Conservation (phyloP, 1,140 invertebrate species). For the Lasioglossum baleicum region DNA sequence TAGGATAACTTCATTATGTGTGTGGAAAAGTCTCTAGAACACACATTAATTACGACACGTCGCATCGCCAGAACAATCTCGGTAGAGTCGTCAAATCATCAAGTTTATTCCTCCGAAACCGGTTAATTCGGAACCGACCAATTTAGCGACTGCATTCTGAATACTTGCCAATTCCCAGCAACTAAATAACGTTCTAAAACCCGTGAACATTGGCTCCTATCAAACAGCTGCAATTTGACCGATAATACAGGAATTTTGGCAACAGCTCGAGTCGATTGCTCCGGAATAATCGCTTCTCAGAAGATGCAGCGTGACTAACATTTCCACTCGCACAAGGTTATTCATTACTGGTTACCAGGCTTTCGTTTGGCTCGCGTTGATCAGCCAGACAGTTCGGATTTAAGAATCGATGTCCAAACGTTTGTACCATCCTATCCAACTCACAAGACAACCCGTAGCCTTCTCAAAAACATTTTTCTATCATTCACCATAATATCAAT, state of each 20-base stretch:
- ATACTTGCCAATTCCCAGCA: slow-evolving; percentile 22
- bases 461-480: too few relatives aligned
- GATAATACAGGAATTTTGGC: slow-evolving; percentile 25
- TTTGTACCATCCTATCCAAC: neutral
- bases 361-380: neutral
- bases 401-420: neutral
- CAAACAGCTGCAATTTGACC: slow-evolving; percentile 15
- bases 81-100: neutral
- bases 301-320: slow-evolving; percentile 1
- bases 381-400: slow-evolving; percentile 2
- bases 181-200: slow-evolving; percentile 3
- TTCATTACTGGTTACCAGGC: slow-evolving; percentile 6
- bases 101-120: neutral
- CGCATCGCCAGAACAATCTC: neutral
- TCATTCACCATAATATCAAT: too few relatives aligned
- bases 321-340: neutral
- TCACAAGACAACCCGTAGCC: too few relatives aligned
- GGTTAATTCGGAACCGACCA: neutral
- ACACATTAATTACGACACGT: too few relatives aligned
- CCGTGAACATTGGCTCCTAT: neutral
- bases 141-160: slow-evolving; percentile 6
- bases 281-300: neutral
- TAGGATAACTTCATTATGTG: too few relatives aligned
- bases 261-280: neutral
- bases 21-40: too few relatives aligned